Evolutionary conservation across 2,113 vertebrate genomes (phyloP), one percentile per base, ranked within the genome.

Genomic region (Hucho hucho): DNA sequence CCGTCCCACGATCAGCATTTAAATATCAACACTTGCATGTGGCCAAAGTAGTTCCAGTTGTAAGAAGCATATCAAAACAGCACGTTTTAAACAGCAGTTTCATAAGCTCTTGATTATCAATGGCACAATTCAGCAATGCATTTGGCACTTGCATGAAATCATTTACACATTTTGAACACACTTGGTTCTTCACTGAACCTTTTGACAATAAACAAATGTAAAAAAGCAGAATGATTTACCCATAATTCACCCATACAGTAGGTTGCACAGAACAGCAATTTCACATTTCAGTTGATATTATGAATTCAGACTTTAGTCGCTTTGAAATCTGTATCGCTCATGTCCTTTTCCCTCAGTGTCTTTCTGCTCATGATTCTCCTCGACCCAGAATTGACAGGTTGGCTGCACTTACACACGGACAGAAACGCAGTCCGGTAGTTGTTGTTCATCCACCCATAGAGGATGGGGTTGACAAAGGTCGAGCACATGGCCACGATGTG

Each of bases 401-500:
- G 88, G 11, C 94, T 90, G 0, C 95, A 97, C 75, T 91, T 92
- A 77, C 94, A 97, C 64, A 95, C 94, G 0, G 94, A 94, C 56
- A 97, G 84, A 84, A 98, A 98, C 13, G 96, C 96, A 3, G 90
- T 92, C 79, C 96, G 92, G 88, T 97, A 98, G 92, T 97, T 98
- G 83, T 84, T 96, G 85, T 98, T 98, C 97, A 98, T 97, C 97
- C 97, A 98, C 64, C 97, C 97, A 0, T 98, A 98, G 43, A 98
- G 93, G 20, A 98, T 92, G 6, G 97, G 97, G 75, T 98, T 98
- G 84, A 94, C 95, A 65, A 96, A 98, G 0, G 97, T 98, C 0
- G 97, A 97, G 81, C 96, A 98, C 97, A 98, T 98, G 2, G 97
- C 97, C 9, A 96, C 87, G 13, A 98, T 95, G 0, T 98, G 97